phyloP scores from a whole-genome alignment of 2,113 vertebrate species.

The Halcyon malimbica region DNA sequence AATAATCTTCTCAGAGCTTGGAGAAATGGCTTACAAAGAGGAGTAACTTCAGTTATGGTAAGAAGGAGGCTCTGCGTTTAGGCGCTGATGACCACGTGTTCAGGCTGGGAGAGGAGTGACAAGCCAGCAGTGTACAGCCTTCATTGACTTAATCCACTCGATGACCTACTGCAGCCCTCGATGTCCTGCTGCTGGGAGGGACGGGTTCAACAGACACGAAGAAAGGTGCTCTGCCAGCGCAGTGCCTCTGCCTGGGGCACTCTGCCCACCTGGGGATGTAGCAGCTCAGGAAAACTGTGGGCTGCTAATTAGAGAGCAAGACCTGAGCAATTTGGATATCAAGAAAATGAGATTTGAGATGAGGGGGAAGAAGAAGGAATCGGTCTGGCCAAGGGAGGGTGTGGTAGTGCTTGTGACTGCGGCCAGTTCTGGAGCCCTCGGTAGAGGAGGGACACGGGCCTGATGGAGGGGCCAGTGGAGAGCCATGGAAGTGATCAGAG shows the following conservation, averaged over 20 bases:
- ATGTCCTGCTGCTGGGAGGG: not conserved
- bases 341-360: not conserved
- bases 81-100: not conserved
- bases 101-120: not conserved
- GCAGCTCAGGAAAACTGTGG: not conserved
- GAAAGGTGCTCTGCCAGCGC: not conserved
- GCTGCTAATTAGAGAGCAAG: not conserved
- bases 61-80: not conserved
- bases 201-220: not conserved
- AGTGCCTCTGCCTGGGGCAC: accelerated
- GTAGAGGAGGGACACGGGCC: too few species aligned
- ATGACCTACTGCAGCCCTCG: not conserved
- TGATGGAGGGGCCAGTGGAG: too few species aligned
- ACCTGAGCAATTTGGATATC: not conserved
- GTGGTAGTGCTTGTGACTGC: not conserved
- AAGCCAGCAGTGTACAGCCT: not conserved
- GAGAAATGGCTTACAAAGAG: not conserved
- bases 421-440: too few species aligned
- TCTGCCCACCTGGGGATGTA: not conserved
- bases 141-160: not conserved
- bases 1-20: not conserved
- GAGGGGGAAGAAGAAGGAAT: not conserved
- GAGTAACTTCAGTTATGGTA: not conserved
- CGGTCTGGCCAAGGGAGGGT: not conserved
- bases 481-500: too few species aligned